Percentiles rank a stretch among this genome's conserved stretches.
These are phyloP conservation scores for Microvelia longipes DNA, from an alignment of 1,140 invertebrate genomes.

Conservation along the genomic window DNA sequence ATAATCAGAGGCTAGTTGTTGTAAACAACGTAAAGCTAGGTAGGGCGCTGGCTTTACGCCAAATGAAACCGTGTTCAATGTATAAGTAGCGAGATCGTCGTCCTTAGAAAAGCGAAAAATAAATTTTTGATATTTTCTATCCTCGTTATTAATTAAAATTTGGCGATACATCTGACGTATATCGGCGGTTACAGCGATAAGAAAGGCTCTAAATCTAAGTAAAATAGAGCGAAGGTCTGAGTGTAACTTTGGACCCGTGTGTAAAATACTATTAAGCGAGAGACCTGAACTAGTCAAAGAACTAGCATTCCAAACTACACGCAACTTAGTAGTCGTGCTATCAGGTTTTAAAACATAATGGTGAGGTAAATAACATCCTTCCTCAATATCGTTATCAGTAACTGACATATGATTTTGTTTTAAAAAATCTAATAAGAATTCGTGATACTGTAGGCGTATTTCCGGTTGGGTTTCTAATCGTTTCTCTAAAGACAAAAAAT, in stretches of 20 bases:
- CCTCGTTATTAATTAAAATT: neutral
- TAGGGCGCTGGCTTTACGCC: neutral
- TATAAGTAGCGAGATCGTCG: neutral
- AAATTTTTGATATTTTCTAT: neutral
- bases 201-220: conserved; percentile 11
- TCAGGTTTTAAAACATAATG: neutral
- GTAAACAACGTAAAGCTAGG: neutral
- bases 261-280: conserved; percentile 26
- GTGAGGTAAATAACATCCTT: neutral
- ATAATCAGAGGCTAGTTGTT: neutral
- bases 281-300: conserved; percentile 14
- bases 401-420: neutral
- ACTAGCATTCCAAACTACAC: conserved; percentile 26
- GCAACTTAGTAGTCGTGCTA: conserved; percentile 17
- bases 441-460: neutral
- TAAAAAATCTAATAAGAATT: neutral
- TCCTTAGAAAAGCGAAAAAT: neutral
- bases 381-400: neutral
- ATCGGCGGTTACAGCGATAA: conserved; percentile 15
- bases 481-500: neutral
- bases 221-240: conserved; percentile 7
- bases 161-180: neutral
- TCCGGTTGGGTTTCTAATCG: neutral
- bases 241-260: conserved; percentile 18
- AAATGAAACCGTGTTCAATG: neutral